Base-by-base conservation (phyloP, 1,140 invertebrate species). In the Nymphalis io region DNA sequence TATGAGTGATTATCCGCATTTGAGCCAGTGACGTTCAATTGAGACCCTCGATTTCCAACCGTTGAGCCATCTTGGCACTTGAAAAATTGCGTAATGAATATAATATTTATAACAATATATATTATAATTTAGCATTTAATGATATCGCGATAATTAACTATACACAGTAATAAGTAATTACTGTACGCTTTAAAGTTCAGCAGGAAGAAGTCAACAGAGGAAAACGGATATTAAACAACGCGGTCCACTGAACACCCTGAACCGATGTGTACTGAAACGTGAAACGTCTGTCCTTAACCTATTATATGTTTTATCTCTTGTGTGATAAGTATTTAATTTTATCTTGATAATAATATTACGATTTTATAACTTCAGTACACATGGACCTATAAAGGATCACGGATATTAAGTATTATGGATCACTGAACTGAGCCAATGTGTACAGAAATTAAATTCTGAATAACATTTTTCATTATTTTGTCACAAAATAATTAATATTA, bases 221-320 rank as follows among this genome's bases (percentile, higher is more conserved):
- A 39, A 20, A 39, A 13, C 59, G 59, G 59, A 60, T 60, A 60
- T 60, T 60, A 60, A 60, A 44, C 59, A 60, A 18, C 59, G 39
- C 38, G 59, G 39, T 60, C 59, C 59, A 60, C 18, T 60, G 59
- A 44, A n/a, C 42, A 60, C 59, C 15, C 21, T 60, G 21, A 60
- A 44, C 16, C 21, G 59, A 60, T 44, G 59, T 60, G 18, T 44
- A 60, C 59, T 44, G 59, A 60, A 60, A 23, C 39, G 39, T 60
- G 27, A 60, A 60, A 60, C 59, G 38, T n/a, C 27, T 23, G 39
- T 60, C 59, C 59, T 60, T 60, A 55, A 21, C 20, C 51, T 27
- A 55, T 55, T 51, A 51, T 55, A 55, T 23, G 18, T 23, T 55
- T 55, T 55, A 55, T 55, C 51, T 55, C 15, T 2, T 27, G 0